These are phyloP conservation scores for Apodemus agrarius DNA, from an alignment of 2,797 vertebrate genomes.

Conservation along the genomic window DNA sequence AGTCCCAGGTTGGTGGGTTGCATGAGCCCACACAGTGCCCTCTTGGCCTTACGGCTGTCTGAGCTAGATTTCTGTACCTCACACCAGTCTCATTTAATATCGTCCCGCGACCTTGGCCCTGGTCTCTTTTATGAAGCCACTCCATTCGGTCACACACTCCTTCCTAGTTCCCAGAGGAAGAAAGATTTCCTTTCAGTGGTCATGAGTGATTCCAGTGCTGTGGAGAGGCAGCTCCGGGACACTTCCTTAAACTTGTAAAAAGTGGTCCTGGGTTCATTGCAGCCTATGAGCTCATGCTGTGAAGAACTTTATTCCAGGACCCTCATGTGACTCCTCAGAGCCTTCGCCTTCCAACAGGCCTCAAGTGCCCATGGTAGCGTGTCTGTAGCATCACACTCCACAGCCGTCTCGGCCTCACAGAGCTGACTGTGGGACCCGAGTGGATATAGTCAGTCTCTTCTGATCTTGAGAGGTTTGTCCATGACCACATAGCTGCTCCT, in stretches of 20 bases:
- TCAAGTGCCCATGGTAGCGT: background rate
- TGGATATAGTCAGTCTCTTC: background rate
- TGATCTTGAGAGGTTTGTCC: background rate
- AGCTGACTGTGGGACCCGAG: fast-evolving
- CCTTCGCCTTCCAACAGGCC: background rate
- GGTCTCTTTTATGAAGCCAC: background rate
- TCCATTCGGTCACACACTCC: background rate
- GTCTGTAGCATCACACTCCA: background rate
- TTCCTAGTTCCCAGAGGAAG: background rate
- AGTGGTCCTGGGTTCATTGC: background rate
- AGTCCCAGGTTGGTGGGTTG: background rate
- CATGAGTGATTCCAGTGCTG: background rate
- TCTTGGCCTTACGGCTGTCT: background rate
- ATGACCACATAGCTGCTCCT: background rate
- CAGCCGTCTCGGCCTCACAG: background rate
- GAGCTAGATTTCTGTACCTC: background rate
- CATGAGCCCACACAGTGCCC: background rate
- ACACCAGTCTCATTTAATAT: background rate
- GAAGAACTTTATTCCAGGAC: background rate
- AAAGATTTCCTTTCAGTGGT: background rate
- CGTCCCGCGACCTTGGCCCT: background rate
- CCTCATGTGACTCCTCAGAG: background rate
- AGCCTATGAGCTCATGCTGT: background rate
- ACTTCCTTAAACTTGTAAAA: background rate
- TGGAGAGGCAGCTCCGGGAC: background rate